Evolutionary conservation across 2,113 vertebrate species (phyloP).

Genomic region (Tetrao urogallus): DNA sequence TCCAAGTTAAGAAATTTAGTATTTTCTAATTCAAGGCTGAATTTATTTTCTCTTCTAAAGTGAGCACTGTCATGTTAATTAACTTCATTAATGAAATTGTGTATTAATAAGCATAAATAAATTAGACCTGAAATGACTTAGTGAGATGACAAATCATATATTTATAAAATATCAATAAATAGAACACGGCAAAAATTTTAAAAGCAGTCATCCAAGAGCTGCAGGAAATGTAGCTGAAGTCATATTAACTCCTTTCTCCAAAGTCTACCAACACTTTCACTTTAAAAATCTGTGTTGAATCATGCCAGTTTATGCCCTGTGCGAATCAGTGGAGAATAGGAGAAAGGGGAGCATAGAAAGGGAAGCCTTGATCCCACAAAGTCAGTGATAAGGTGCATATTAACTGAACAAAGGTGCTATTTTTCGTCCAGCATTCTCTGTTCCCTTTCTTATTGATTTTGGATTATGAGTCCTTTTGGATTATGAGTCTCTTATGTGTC

Average conservation of each 20-base stretch:
- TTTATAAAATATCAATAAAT: constrained; percentile 7
- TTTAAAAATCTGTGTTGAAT: background rate
- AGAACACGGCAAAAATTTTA: background rate
- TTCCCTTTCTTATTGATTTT: background rate
- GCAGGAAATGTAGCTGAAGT: background rate
- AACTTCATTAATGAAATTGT: constrained; percentile 2
- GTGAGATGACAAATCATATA: background rate
- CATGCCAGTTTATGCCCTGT: background rate
- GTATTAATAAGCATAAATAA: constrained; percentile 39
- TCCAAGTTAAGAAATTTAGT: background rate
- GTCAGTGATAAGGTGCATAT: background rate
- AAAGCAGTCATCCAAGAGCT: background rate
- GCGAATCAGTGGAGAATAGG: background rate
- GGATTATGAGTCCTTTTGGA: background rate
- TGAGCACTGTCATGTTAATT: background rate
- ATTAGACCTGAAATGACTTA: background rate
- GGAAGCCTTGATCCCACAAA: background rate
- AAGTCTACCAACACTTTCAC: background rate
- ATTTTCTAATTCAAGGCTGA: background rate
- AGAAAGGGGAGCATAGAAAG: background rate
- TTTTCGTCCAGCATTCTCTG: background rate
- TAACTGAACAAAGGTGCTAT: background rate
- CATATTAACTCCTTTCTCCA: background rate
- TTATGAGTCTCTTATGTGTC: background rate
- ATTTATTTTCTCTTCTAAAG: constrained; percentile 25